Evolutionary conservation across 1,140 invertebrate species (phyloP), one percentile per base, ranked within the genome.

Genomic region (Habropoda laboriosa): DNA sequence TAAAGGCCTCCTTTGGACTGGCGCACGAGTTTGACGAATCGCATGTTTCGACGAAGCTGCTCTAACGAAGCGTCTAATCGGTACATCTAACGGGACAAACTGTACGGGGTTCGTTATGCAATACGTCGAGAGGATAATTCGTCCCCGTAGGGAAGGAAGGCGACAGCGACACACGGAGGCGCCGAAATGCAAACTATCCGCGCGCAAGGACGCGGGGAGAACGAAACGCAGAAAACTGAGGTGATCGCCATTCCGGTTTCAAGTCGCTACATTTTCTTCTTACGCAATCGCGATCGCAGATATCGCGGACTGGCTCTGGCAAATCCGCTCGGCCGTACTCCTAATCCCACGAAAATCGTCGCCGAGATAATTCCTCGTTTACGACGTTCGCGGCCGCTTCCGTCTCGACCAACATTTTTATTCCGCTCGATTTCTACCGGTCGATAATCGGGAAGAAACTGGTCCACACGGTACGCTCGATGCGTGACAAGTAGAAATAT

Each of bases 131-230:
- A 84, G 83, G 81, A 87, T 90, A 90, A 89, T 90, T 89, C 77
- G 71, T 82, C 80, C 87, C 89, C 88, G 78, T 77, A 70, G 84
- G 88, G 78, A 73, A 80, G 49, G 75, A 80, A 27, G 67, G 81
- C 45, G 83, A 81, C 83, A 81, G 83, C 60, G 70, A 79, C 57
- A 77, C 42, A 30, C 78, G 40, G 27, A 71, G 64, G 61, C 75
- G 83, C 85, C 85, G 78, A 89, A 89, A 89, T 89, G 89, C 87
- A 89, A 89, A 90, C 90, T 83, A 73, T 71, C 66, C 81, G 70
- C 76, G 77, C 71, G 85, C 84, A 87, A 87, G 87, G 87, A 85
- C 82, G 83, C 74, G 76, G 58, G 64, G 55, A 70, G 58, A 79
- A 66, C 57, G 51, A 86, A 82, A 87, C 66, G 70, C 40, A 64